Evolutionary conservation across 2,888 invertebrate genomes (phyloP), one percentile per base, ranked within the genome.

Genomic region (Scaptomyza reducta): DNA sequence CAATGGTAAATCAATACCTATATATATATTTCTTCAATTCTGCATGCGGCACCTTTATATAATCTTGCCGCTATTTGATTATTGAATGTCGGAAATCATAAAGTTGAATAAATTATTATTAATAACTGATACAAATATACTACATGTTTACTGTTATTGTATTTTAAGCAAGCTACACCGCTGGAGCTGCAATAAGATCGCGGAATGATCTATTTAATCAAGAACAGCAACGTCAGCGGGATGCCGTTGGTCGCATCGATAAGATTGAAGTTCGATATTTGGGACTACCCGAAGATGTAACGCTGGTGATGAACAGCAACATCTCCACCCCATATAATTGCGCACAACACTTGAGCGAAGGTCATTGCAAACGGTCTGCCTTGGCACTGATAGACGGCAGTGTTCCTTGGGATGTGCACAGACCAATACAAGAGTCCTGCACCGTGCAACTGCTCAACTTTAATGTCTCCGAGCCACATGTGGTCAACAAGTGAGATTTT

Each of bases 271-370:
- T 99, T 0, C 93, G 94, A 64, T 97, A 96, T 89, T 93, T 94
- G 76, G 97, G 97, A 0, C 89, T 94, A 0, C 95, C 96, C 0
- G 95, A 96, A 86, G 94, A 95, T 80, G 93, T 94, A 25, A 94
- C 94, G 1, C 91, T 99, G 60, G 90, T 96, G 22, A 98, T 99
- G 98, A 99, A 99, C 90, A 97, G 96, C 90, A 93, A 94, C 74
- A 92, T 99, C 9, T 99, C 99, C 0, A 98, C 99, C 1, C 99
- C 99, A 0, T 95, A 94, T 85, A 96, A 99, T 89, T 98, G 98
- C 92, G 97, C 98, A 2, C 95, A 94, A 93, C 98, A 98, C 92
- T 92, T 98, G 55, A 93, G 94, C 45, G 96, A 97, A 89, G 94
- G 94, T 85, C 93, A 96, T 41, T 92, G 93, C 59, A 94, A 95